Base-by-base conservation (phyloP, 1,140 invertebrate species). In the Neoseiulus cucumeris region DNA sequence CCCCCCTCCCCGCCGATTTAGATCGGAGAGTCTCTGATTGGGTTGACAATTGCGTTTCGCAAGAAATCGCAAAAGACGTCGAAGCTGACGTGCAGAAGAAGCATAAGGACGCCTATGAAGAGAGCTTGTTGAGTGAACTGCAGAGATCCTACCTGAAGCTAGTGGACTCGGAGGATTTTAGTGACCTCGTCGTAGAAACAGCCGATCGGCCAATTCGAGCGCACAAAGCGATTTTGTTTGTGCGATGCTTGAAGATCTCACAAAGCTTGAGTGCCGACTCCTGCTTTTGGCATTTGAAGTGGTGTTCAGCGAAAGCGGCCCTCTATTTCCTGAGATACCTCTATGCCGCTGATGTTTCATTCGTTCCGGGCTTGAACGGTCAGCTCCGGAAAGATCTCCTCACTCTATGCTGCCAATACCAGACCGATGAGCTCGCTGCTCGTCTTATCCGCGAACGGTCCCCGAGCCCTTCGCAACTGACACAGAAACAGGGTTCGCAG, bases 121-220 rank as follows among this genome's bases (percentile, higher is more conserved):
- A 59, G 14, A 33, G 51, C 4, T 9, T 33, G 14, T n/a, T 59
- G 17, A 25, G 51, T 1, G 51, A 59, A 25, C 51, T 59, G 14
- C 51, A 59, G 51, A 25, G 51, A 29, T 59, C 51, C 14, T 59
- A 59, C 33, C 51, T 59, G 51, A 25, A 33, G 33, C 51, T 59
- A 17, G 51, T 59, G 17, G 51, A 59, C 51, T 59, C 51, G 14
- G 51, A 59, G 51, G 51, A 59, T 2, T 59, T 12, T 33, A 29
- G 25, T 9, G 51, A 59, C 51, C 51, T 59, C 14, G 51, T 59
- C 17, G 33, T 59, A 14, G 51, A 59, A 59, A 59, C 51, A 4
- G 51, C 25, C 2, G 51, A 59, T 14, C 51, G 51, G 22, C 51
- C 51, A 6, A 59, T 59, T 18, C 51, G 51, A 17, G 51, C 51